Conservation (phyloP, 2,113 vertebrate species). For the Bolborhynchus lineola region DNA sequence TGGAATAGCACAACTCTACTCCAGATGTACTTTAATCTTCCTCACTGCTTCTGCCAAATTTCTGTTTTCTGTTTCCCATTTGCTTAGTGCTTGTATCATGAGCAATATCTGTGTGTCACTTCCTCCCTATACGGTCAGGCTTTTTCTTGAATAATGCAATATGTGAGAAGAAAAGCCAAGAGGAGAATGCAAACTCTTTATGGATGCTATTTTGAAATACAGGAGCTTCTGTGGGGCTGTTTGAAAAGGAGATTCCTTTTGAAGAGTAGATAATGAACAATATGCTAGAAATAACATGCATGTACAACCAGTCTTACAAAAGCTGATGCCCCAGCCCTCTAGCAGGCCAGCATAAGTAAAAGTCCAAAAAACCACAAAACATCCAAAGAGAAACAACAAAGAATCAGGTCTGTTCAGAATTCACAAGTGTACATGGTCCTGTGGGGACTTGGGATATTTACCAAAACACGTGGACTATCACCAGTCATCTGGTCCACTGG, state of each 20-base stretch:
- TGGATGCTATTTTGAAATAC: not conserved
- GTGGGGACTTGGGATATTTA: not conserved
- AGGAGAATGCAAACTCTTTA: not conserved
- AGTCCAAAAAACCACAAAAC: not conserved
- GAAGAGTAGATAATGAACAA: not conserved
- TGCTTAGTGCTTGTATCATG: not conserved
- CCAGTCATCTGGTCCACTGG: not conserved
- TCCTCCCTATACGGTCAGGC: not conserved
- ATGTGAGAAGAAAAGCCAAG: not conserved
- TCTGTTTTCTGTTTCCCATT: constrained; percentile 43
- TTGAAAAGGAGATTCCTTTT: constrained; percentile 9
- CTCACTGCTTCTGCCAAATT: constrained; percentile 35
- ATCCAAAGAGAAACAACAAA: not conserved
- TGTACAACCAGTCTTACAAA: not conserved
- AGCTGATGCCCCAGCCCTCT: not conserved
- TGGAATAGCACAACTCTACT: constrained; percentile 14
- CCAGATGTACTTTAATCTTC: constrained; percentile 51
- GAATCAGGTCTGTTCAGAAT: not conserved
- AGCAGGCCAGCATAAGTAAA: not conserved
- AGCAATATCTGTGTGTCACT: constrained; percentile 27
- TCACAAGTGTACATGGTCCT: not conserved
- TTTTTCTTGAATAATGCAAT: constrained; percentile 4
- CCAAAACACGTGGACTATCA: not conserved
- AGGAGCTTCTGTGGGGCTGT: not conserved
- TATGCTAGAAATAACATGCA: not conserved